Base-by-base conservation (phyloP, 2,797 vertebrate genomes). In the Limosa lapponica region DNA sequence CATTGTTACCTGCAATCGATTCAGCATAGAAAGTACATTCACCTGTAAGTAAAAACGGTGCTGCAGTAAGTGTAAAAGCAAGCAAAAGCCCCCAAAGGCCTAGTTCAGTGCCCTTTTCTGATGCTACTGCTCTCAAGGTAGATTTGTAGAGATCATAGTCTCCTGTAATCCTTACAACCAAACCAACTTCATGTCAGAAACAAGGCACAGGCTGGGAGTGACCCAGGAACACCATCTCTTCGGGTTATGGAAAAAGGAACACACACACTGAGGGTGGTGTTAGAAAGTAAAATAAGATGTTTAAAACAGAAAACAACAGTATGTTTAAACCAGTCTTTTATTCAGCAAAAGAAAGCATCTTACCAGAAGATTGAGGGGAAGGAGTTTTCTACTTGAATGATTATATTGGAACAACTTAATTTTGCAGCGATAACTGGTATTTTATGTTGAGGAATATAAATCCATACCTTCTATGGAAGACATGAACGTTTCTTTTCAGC, bases 401-500 rank as follows among this genome's bases (percentile, higher is more conserved):
- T 13, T 69, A 0, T 11, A 15, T 39, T 18, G 46, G 32, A 59
- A 83, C 27, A 74, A 67, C 1, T 59, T 13, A 16, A 30, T 30
- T 52, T 30, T 64, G 48, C 51, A 57, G 61, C 43, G 70, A 1
- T 36, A 65, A 51, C 16, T 18, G 48, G 10, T 67, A 27, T 18
- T 77, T 65, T 17, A 25, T 72, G 17, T 52, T 72, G 69, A 93
- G 81, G 69, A 83, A 39, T 19, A 48, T 30, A 88, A 46, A 83
- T 57, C 85, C 39, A 28, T 97, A 98, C 98, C 97, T 86, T 48
- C 89, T 96, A 51, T 28, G 90, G 89, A 52, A 87, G 81, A 75
- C 72, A 82, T 0, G 44, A 91, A 27, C 11, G 54, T 57, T 90
- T 95, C 67, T 65, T 44, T 48, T 96, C 87, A 62, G 28, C 43